Conservation (phyloP, 2,888 invertebrate genomes). For the Andrena bucephala region DNA sequence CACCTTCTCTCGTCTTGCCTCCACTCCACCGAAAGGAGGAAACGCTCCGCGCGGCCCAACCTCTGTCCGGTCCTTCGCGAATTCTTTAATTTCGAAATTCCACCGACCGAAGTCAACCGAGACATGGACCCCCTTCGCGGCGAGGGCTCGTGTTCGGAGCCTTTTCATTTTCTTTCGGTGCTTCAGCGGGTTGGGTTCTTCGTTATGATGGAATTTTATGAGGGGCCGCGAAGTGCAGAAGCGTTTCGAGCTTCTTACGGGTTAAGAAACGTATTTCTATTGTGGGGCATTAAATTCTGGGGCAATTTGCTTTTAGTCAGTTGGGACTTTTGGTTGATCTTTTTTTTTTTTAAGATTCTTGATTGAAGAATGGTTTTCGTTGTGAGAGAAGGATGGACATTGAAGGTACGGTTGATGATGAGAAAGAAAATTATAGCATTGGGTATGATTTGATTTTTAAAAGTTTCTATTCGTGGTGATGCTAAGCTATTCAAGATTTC, state of each 20-base stretch:
- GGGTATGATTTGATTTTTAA: too few species aligned
- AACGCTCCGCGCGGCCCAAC: constrained; percentile 1
- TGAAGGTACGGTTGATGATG: too few species aligned
- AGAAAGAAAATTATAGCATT: too few species aligned
- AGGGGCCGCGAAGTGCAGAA: background rate
- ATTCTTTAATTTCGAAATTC: constrained; percentile 23
- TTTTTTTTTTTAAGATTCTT: too few species aligned
- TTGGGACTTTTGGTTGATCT: too few species aligned
- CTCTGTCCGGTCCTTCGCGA: background rate
- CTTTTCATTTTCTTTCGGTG: background rate
- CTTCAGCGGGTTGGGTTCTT: background rate
- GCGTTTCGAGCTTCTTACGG: too few species aligned
- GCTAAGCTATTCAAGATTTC: too few species aligned
- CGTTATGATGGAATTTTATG: background rate
- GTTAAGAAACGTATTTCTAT: background rate
- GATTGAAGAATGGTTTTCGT: background rate
- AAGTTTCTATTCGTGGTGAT: too few species aligned
- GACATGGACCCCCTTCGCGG: background rate
- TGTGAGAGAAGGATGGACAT: too few species aligned
- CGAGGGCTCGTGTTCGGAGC: background rate
- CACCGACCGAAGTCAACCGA: constrained; percentile 14
- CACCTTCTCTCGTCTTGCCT: background rate
- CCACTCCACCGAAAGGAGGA: constrained; percentile 7
- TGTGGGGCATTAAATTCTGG: background rate
- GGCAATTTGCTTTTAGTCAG: constrained; percentile 1